These are phyloP conservation scores for Junonia oenone DNA, from an alignment of 2,888 invertebrate species.

Conservation along the genomic window DNA sequence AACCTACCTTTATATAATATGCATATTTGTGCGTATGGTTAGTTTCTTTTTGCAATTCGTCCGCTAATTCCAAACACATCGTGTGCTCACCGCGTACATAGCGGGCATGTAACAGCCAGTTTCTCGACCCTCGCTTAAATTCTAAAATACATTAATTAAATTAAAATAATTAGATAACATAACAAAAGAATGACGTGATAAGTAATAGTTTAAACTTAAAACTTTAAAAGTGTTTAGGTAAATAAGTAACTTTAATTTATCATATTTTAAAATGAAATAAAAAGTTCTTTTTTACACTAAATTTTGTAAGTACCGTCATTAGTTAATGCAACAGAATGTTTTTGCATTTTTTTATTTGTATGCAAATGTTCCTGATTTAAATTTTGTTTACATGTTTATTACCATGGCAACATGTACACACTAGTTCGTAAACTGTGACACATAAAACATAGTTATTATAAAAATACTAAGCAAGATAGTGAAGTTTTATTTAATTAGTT, in stretches of 20 bases:
- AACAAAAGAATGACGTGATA: no score
- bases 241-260: no score
- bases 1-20: conserved; percentile 57
- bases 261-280: no score
- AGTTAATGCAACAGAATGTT: conserved; percentile 13
- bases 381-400: conserved; percentile 8
- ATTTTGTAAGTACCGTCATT: conserved; percentile 13
- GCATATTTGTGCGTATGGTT: conserved; percentile 64
- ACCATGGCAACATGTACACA: conserved; percentile 1
- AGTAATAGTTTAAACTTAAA: no score
- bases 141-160: no score
- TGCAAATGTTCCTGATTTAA: background rate
- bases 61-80: conserved; percentile 54
- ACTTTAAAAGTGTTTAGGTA: no score
- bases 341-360: conserved; percentile 21
- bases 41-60: conserved; percentile 51
- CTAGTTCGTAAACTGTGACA: background rate
- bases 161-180: no score
- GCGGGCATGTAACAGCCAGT: conserved; percentile 67
- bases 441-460: no score
- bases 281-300: background rate
- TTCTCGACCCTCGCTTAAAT: conserved; percentile 47
- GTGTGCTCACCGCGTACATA: conserved; percentile 68
- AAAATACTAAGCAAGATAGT: no score
- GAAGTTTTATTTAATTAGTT: background rate